phyloP scores from a whole-genome alignment of 1,140 invertebrate species.

The Bombus sibiricus region DNA sequence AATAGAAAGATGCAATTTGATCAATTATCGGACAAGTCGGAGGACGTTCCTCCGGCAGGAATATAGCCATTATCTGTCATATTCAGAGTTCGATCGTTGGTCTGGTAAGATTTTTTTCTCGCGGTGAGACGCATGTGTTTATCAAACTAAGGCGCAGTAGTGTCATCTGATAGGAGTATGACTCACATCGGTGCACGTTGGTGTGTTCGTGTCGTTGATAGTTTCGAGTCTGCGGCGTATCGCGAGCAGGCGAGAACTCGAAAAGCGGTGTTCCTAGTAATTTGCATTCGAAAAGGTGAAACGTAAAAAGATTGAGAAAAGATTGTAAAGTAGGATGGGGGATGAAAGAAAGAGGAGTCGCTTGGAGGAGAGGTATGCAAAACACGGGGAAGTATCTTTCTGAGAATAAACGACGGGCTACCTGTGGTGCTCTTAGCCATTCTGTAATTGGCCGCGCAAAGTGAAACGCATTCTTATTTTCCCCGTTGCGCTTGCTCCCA shows the following conservation, averaged over 20 bases:
- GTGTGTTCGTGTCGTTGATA: neutral
- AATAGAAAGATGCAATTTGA: conserved; percentile 13
- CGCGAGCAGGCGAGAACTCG: neutral
- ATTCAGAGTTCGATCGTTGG: conserved; percentile 22
- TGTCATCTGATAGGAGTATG: conserved; percentile 46
- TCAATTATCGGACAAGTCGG: conserved; percentile 4
- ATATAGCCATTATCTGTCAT: conserved; percentile 34
- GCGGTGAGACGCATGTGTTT: conserved; percentile 17
- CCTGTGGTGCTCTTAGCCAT: conserved; percentile 49
- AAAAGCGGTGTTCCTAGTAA: conserved; percentile 29
- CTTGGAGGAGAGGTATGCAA: conserved; percentile 56
- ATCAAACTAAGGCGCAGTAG: conserved; percentile 52
- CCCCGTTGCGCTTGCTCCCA: conserved; percentile 38
- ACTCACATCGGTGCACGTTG: neutral
- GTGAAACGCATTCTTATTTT: conserved; percentile 63
- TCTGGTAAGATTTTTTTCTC: conserved; percentile 13
- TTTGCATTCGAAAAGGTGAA: conserved; percentile 54
- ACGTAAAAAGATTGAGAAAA: neutral
- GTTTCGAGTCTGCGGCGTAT: neutral
- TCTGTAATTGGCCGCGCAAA: conserved; percentile 66
- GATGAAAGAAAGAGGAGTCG: conserved; percentile 31
- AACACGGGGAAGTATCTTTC: conserved; percentile 63
- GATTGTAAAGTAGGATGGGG: neutral
- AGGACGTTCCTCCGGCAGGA: neutral
- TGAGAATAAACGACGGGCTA: conserved; percentile 56